These are phyloP conservation scores for Lasius fuliginosus DNA, from an alignment of 2,888 invertebrate species.

Conservation along the genomic window DNA sequence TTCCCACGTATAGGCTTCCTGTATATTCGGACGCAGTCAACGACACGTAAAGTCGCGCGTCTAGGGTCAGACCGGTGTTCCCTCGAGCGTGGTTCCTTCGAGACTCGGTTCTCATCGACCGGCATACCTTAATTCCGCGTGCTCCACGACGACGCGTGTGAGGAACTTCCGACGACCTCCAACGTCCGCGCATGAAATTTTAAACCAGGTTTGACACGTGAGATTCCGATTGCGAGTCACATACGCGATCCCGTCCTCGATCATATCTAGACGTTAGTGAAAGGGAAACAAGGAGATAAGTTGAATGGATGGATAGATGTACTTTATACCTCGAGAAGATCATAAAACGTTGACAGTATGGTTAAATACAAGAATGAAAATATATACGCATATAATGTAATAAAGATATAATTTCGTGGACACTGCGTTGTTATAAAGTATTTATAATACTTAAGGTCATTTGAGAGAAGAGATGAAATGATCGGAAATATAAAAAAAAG, in stretches of 20 bases:
- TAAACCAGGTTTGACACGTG: constrained; percentile 20
- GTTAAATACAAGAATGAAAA: background rate
- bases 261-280: background rate
- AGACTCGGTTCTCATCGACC: constrained; percentile 76
- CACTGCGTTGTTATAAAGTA: background rate
- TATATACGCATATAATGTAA: background rate
- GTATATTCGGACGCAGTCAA: constrained; percentile 80
- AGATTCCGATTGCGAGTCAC: background rate
- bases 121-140: constrained; percentile 55
- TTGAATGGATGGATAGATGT: background rate
- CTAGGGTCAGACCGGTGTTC: constrained; percentile 80
- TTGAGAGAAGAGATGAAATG: background rate
- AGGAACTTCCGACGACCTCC: constrained; percentile 67
- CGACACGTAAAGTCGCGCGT: constrained; percentile 78
- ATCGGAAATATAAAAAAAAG: background rate
- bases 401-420: background rate
- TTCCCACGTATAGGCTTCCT: constrained; percentile 81
- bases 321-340: background rate
- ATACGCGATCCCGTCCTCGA: background rate
- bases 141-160: constrained; percentile 47
- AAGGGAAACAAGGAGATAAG: background rate
- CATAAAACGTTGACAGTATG: background rate
- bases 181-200: constrained; percentile 43
- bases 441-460: background rate
- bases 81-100: constrained; percentile 81